phyloP scores from a whole-genome alignment of 2,888 invertebrate genomes.

The Trichogramma evanescens region DNA sequence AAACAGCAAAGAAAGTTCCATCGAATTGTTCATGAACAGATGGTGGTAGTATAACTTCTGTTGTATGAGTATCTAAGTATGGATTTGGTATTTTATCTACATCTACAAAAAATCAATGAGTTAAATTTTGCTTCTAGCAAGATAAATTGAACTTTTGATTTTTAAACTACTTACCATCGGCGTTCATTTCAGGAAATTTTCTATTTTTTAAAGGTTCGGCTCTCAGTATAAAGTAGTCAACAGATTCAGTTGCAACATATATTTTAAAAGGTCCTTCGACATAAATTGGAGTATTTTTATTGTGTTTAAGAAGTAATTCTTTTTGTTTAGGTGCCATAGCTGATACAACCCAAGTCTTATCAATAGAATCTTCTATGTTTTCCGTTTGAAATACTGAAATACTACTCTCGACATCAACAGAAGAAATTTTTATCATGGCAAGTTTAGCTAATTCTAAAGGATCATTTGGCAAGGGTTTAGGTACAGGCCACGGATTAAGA shows the following conservation, averaged over 20 bases:
- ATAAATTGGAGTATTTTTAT: slow-evolving; percentile 58
- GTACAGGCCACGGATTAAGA: slow-evolving; percentile 78
- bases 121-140: neutral
- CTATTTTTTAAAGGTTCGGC: slow-evolving; percentile 54
- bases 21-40: slow-evolving; percentile 89
- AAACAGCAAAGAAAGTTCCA: slow-evolving; percentile 78
- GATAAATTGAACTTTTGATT: slow-evolving; percentile 5
- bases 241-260: slow-evolving; percentile 67
- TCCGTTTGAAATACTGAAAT: slow-evolving; percentile 62
- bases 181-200: slow-evolving; percentile 44
- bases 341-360: slow-evolving; percentile 89
- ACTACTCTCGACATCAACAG: slow-evolving; percentile 68
- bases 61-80: slow-evolving; percentile 49
- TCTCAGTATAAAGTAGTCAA: slow-evolving; percentile 77
- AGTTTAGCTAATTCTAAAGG: slow-evolving; percentile 70
- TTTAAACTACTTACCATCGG: slow-evolving; percentile 55
- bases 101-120: slow-evolving; percentile 52
- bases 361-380: slow-evolving; percentile 67
- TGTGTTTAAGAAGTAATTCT: slow-evolving; percentile 61
- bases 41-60: slow-evolving; percentile 49
- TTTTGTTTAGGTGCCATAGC: slow-evolving; percentile 74
- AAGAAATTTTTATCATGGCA: slow-evolving; percentile 76
- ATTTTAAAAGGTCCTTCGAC: slow-evolving; percentile 81
- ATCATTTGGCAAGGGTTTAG: slow-evolving; percentile 70
- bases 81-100: slow-evolving; percentile 62